Evolutionary conservation across 2,888 invertebrate species (phyloP).

Genomic region (Crepidodera aurea): DNA sequence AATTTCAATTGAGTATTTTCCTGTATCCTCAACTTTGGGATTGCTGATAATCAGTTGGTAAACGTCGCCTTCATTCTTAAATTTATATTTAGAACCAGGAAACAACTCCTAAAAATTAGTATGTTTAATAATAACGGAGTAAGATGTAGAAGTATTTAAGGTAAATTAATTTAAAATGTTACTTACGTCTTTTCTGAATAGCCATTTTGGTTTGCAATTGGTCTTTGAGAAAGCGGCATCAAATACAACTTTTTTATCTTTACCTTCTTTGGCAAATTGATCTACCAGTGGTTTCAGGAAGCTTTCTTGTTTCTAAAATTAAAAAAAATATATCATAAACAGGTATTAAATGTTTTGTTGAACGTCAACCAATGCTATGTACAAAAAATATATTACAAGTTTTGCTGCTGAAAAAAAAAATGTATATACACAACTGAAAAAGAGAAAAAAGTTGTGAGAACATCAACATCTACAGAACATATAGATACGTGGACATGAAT

Average conservation of each 20-base stretch:
- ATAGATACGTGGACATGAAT: slow-evolving; percentile 31
- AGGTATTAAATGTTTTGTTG: not conserved
- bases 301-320: slow-evolving; percentile 85
- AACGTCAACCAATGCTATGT: slow-evolving; percentile 19
- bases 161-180: too few relatives aligned
- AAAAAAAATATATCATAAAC: slow-evolving; percentile 33
- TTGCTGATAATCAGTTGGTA: slow-evolving; percentile 89
- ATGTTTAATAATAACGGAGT: too few relatives aligned
- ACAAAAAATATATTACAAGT: slow-evolving; percentile 48
- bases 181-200: slow-evolving; percentile 91
- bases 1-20: slow-evolving; percentile 95
- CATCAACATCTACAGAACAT: slow-evolving; percentile 48
- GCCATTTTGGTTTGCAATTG: slow-evolving; percentile 94
- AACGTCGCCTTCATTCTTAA: slow-evolving; percentile 89
- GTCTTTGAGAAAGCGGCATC: slow-evolving; percentile 96
- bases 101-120: slow-evolving; percentile 84
- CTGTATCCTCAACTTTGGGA: slow-evolving; percentile 96
- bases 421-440: slow-evolving; percentile 38
- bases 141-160: too few relatives aligned
- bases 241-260: slow-evolving; percentile 93
- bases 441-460: slow-evolving; percentile 43
- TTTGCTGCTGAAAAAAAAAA: slow-evolving; percentile 52
- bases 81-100: slow-evolving; percentile 95
- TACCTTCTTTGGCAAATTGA: slow-evolving; percentile 93
- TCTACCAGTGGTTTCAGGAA: slow-evolving; percentile 96